Conservation (phyloP, 2,888 invertebrate species). For the Noctua janthina region DNA sequence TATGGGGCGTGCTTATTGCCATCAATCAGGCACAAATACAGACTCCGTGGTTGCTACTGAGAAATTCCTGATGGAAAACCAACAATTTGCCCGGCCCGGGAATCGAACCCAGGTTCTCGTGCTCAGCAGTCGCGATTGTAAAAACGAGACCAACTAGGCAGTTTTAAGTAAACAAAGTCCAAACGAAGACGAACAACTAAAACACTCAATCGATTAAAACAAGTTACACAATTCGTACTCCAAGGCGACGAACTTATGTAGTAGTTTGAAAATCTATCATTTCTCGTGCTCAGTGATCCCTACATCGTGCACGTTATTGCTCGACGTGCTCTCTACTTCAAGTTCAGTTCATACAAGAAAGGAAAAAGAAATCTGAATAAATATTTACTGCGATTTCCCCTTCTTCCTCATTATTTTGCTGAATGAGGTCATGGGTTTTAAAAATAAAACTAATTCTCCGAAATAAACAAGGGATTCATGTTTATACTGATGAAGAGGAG, state of each 20-base stretch:
- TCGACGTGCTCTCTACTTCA: conserved; percentile 32
- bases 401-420: conserved; percentile 28
- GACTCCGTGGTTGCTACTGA: too few relatives aligned
- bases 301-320: conserved; percentile 33
- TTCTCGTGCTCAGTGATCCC: conserved; percentile 39
- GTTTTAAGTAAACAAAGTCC: too few relatives aligned
- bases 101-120: too few relatives aligned
- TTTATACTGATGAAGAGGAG: background rate
- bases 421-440: conserved; percentile 30
- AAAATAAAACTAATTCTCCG: conserved; percentile 6
- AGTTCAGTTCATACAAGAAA: conserved; percentile 16
- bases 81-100: too few relatives aligned
- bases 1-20: too few relatives aligned
- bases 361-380: conserved; percentile 35
- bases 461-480: background rate
- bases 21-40: too few relatives aligned
- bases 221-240: conserved; percentile 15
- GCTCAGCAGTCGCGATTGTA: too few relatives aligned
- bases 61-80: too few relatives aligned
- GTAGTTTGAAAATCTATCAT: conserved; percentile 48
- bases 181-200: background rate
- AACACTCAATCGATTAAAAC: conserved; percentile 11
- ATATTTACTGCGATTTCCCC: conserved; percentile 36
- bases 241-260: background rate
- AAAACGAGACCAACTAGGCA: too few relatives aligned